Base-by-base conservation (phyloP, 92 coral and sea anemone species). In the Ricordea florida region DNA sequence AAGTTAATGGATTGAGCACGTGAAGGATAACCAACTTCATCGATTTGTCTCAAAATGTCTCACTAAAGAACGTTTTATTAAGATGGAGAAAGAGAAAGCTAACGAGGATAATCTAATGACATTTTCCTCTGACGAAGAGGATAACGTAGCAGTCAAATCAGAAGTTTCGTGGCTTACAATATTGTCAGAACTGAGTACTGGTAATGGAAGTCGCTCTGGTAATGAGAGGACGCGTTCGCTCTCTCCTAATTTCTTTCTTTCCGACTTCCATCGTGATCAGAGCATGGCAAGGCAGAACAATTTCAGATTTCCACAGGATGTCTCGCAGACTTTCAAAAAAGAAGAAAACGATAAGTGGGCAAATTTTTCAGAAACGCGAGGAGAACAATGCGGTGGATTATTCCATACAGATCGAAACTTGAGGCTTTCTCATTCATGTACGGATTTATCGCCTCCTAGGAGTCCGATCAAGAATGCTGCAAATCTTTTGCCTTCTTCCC, bases 121-220 rank as follows among this genome's bases (percentile, higher is more conserved):
- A 8, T 91, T 91, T 57, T 72, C 85, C 8, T 90, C 90, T 58
- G 94, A 89, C 34, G 92, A 85, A 33, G 90, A 84, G 24, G 84
- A 62, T 30, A 69, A 69, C 9, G 47, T 33, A 43, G 32, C 58
- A 22, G 16, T 40, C 17, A 78, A 22, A 9, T 63, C 96, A 13
- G 57, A 47, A 16, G 20, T 43, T 10, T 91, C 93, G 3, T 91
- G 97, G 97, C 17, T 74, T 11, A 53, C 89, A n/a, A 71, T 87
- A 29, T 72, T 91, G 76, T 85, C 93, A 16, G 71, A 67, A 53
- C 42, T 80, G n/a, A 80, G 59, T 14, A 22, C 28, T 8, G 41
- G 10, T 10, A 41, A 41, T 24, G 20, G 59, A 31, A n/a, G 28
- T 57, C 35, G 32, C 31, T 35, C 56, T 46, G 76, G 41, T 1